Percentiles rank a stretch among this genome's conserved stretches.
These are phyloP conservation scores for Catonia carolina DNA, from an alignment of 2,888 invertebrate species.

Conservation along the genomic window DNA sequence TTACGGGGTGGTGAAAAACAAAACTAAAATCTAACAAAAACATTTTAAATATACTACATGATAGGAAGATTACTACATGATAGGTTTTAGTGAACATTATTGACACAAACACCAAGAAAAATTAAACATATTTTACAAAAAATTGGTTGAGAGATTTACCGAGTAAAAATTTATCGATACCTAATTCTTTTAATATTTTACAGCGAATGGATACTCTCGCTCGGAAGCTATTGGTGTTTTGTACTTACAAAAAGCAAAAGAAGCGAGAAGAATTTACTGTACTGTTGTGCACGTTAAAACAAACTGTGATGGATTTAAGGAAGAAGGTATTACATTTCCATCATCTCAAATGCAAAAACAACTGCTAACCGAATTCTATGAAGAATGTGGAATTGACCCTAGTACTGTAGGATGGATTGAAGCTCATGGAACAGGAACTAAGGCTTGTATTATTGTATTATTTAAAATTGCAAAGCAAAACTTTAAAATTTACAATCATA, in stretches of 20 bases:
- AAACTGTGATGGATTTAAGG: conserved; percentile 72
- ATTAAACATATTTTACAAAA: too few relatives aligned
- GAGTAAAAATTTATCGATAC: too few relatives aligned
- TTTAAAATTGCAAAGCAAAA: too few relatives aligned
- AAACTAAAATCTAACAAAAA: too few relatives aligned
- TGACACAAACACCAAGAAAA: too few relatives aligned
- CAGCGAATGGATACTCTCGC: conserved; percentile 45
- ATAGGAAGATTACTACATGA: too few relatives aligned
- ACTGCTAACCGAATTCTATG: conserved; percentile 48
- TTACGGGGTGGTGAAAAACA: too few relatives aligned
- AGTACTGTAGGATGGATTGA: conserved; percentile 68
- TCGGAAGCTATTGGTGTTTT: conserved; percentile 45
- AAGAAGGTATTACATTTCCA: conserved; percentile 62
- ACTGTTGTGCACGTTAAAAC: conserved; percentile 68
- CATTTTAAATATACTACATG: too few relatives aligned
- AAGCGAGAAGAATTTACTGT: conserved; percentile 59
- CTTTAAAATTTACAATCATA: too few relatives aligned
- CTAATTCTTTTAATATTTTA: too few relatives aligned
- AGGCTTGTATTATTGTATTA: conserved; percentile 32
- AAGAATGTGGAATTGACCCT: conserved; percentile 61
- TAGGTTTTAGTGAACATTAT: too few relatives aligned
- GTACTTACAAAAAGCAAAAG: conserved; percentile 46
- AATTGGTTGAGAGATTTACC: too few relatives aligned
- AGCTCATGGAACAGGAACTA: conserved; percentile 74
- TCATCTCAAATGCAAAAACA: conserved; percentile 46